These are phyloP conservation scores for Bombus superbus DNA, from an alignment of 1,140 invertebrate species.

Conservation along the genomic window DNA sequence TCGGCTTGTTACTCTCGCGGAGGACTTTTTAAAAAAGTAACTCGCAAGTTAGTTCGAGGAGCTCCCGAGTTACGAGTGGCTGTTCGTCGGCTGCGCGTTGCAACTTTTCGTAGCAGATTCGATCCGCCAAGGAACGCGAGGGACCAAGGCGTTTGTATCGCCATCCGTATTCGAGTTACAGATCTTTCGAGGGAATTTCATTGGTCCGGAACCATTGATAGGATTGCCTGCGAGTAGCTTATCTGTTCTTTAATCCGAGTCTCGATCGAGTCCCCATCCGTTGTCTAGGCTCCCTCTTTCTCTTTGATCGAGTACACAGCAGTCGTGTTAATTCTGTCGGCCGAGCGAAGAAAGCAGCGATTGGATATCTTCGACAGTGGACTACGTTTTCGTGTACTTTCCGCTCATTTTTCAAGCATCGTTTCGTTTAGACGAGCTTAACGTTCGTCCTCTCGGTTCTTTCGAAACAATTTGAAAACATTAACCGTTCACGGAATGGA, in stretches of 20 bases:
- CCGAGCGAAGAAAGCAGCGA: background rate
- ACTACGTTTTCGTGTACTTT: background rate
- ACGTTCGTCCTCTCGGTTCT: background rate
- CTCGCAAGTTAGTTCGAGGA: conserved; percentile 24
- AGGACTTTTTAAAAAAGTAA: conserved; percentile 53
- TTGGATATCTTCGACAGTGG: background rate
- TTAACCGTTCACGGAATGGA: background rate
- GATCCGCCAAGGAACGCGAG: conserved; percentile 4
- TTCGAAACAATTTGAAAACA: conserved; percentile 1
- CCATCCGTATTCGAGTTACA: conserved; percentile 46
- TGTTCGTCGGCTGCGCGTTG: background rate
- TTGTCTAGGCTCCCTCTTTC: background rate
- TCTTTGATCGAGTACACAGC: background rate
- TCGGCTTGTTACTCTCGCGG: conserved; percentile 62
- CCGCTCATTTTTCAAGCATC: background rate
- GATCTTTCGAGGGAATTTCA: conserved; percentile 46
- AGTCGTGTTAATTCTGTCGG: background rate
- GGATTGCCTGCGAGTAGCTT: conserved; percentile 14
- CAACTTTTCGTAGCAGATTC: conserved; percentile 38
- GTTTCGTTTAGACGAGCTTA: background rate
- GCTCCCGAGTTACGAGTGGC: conserved; percentile 53
- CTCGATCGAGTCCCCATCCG: background rate
- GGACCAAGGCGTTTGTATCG: conserved; percentile 36
- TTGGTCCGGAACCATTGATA: conserved; percentile 40
- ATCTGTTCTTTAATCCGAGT: conserved; percentile 5